Evolutionary conservation across 2,113 vertebrate species (phyloP), one percentile per base, ranked within the genome.

Genomic region (Alexandromys fortis): DNA sequence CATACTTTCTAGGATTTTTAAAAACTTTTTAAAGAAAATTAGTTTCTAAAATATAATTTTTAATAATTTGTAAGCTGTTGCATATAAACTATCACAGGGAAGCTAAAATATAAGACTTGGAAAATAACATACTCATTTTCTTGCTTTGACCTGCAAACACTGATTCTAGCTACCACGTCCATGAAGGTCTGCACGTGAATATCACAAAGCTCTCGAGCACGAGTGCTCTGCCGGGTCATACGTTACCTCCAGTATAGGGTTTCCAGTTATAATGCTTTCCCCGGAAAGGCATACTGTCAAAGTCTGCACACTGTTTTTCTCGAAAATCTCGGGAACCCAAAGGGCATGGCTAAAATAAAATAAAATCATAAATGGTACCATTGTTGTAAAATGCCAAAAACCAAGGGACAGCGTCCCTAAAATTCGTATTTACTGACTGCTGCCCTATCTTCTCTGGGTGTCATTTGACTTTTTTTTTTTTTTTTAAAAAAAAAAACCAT

Each of bases 251-350:
- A 98, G 99, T 99, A 99, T 99, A 99, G 96, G 99, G 99, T 97
- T 99, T 99, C 99, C 99, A 99, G 99, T 99, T 99, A 99, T 99
- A 99, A 98, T 99, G 99, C 96, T 99, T 99, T 98, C 99, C 99
- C 70, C 99, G 99, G 97, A 99, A 99, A 98, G 99, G 99, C 99
- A 99, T 99, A 98, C 96, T 99, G 98, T 99, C 99, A 98, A 99
- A 99, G 96, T 99, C 99, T 0, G 99, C 99, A 95, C 99, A 99
- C 94, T 99, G 99, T 97, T 99, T 99, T 98, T 99, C 99, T 96
- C 99, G 98, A 98, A 99, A 99, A 98, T 99, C 99, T 86, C 99
- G 99, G 82, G 99, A 98, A 89, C 99, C 99, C 42, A 96, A 98
- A 94, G 99, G 98, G 96, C 99, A 99, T 3, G 98, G 98, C 99